Conservation (phyloP, 2,888 invertebrate species). For the Machimus rusticus region DNA sequence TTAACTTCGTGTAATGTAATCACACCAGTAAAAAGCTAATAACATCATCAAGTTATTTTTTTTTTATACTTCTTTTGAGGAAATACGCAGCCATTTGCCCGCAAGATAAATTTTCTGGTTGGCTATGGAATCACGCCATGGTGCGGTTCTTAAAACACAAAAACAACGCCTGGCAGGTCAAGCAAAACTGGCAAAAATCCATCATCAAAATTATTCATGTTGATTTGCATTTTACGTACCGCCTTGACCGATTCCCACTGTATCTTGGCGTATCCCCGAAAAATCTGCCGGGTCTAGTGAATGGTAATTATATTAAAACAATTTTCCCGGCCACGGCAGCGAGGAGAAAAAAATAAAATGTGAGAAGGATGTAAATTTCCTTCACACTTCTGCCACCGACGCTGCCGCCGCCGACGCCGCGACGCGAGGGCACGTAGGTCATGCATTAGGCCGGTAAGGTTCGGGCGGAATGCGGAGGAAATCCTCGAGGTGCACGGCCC, state of each 20-base stretch:
- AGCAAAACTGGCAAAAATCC: not conserved
- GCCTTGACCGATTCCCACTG: constrained; percentile 1
- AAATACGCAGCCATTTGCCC: constrained; percentile 31
- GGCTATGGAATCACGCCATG: constrained; percentile 11
- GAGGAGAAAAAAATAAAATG: not conserved
- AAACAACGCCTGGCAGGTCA: not conserved
- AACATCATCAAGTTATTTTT: constrained; percentile 25
- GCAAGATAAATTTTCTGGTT: constrained; percentile 30
- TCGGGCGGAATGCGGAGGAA: not conserved
- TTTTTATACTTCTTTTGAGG: not conserved
- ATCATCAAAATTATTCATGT: not conserved
- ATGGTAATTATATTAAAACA: constrained; percentile 29
- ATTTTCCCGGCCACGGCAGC: not conserved
- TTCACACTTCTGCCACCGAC: not conserved
- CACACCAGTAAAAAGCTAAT: constrained; percentile 23
- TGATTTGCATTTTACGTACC: constrained; percentile 33
- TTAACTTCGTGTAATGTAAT: constrained; percentile 19
- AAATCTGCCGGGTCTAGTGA: constrained; percentile 16
- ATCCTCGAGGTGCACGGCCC: constrained; percentile 31
- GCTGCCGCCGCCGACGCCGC: not conserved
- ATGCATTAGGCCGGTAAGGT: not conserved
- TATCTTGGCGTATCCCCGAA: constrained; percentile 7
- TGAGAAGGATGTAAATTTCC: constrained; percentile 26
- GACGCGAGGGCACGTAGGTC: not conserved
- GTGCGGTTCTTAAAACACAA: not conserved